phyloP scores from a whole-genome alignment of 2,113 vertebrate genomes.

The Casuarius casuarius region DNA sequence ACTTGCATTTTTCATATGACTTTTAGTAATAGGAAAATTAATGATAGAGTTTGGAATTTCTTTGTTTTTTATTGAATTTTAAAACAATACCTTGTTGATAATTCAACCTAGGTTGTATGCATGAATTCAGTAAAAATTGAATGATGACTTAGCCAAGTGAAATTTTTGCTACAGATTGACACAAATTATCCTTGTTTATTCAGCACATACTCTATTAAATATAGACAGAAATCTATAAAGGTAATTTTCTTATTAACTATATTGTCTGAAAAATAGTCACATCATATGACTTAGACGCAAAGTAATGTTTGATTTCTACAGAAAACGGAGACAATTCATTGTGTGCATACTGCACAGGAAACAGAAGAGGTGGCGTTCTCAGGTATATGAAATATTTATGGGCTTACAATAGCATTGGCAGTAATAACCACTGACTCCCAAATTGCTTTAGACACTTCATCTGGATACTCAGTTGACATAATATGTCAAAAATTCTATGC shows the following conservation, averaged over 20 bases:
- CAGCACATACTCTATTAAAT: background rate
- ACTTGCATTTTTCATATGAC: background rate
- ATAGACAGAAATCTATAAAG: background rate
- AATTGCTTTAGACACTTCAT: background rate
- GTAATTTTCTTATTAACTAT: background rate
- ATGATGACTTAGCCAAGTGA: background rate
- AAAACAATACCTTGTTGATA: background rate
- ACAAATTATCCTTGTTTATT: background rate
- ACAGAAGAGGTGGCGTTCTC: background rate
- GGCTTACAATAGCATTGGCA: background rate
- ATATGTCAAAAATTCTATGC: background rate
- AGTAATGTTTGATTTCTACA: background rate
- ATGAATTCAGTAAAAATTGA: background rate
- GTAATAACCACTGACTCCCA: background rate
- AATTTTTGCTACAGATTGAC: background rate
- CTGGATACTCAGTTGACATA: background rate
- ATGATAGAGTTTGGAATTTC: background rate
- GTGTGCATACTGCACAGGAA: background rate
- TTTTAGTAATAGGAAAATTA: background rate
- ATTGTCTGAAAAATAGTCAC: background rate
- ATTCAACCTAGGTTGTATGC: background rate
- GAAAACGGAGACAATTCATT: background rate
- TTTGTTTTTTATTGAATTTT: background rate
- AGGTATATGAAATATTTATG: slow-evolving; percentile 35
- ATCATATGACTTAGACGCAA: background rate